Evolutionary conservation across 1,140 invertebrate species (phyloP), one percentile per base, ranked within the genome.

Genomic region (Camponotus pennsylvanicus): DNA sequence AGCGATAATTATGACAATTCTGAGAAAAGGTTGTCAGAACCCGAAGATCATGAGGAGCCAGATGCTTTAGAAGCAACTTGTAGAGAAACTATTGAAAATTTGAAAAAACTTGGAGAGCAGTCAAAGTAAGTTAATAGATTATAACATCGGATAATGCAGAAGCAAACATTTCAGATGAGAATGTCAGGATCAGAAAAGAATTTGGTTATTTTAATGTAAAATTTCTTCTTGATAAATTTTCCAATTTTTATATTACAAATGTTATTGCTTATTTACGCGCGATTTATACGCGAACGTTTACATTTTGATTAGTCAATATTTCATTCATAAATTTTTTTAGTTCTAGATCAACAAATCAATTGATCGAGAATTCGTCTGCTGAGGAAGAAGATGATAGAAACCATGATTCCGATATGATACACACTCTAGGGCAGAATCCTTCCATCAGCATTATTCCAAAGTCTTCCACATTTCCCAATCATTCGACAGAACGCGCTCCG

Each of bases 1-100:
- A 86, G 85, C 0, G 94, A 94, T 37, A 90, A 95, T 4, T 93
- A 91, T 40, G 93, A 94, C 13, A 92, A 91, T 89, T 80, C 92
- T 1, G 93, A 92, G 1, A 94, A 86, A 88, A 93, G 77, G 76
- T 55, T 84, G 8, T 90, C 66, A 0, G 94, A 94, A 67, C 87
- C 79, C 15, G 94, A 95, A 34, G 94, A 95, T 87, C 92, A 92
- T 5, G 94, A 95, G 76, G 94, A 95, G 13, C 91, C 93, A 0
- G 95, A 95, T 80, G 92, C 93, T 37, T 84, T 95, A 49, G 95
- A 95, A 83, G 94, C 94, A 37, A 95, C 95, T 0, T 95, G 94
- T 85, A 91, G 95, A 21, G 95, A 95, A 90, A 95, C 95, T 11
- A 95, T 95, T 76, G 95, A 95, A 90, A 95, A 95, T 85, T 75